Evolutionary conservation across 2,888 invertebrate species (phyloP).

Genomic region (Ypsolopha sequella): DNA sequence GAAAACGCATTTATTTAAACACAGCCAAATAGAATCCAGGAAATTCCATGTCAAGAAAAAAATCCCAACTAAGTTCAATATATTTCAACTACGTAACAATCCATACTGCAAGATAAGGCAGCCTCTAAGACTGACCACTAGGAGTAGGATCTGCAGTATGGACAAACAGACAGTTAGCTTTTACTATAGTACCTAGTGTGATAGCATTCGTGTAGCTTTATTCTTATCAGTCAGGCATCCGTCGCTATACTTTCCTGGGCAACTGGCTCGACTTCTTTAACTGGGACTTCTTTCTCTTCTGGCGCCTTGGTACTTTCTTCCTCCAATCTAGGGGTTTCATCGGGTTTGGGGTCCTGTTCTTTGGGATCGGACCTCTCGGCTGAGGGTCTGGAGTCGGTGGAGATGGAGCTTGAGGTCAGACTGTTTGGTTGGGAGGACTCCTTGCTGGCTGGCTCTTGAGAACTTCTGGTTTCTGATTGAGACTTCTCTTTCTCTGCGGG

Average conservation of each 20-base stretch:
- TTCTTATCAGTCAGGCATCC: conserved; percentile 52
- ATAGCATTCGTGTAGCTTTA: conserved; percentile 31
- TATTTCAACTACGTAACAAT: no score
- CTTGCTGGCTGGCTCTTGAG: conserved; percentile 51
- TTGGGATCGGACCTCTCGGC: conserved; percentile 16
- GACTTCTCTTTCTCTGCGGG: conserved; percentile 51
- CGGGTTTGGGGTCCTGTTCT: conserved; percentile 16
- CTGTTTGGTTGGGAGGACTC: conserved; percentile 57
- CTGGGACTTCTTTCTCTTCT: conserved; percentile 21
- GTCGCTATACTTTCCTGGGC: conserved; percentile 10
- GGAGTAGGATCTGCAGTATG: neutral
- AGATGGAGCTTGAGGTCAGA: conserved; percentile 52
- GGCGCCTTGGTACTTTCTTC: neutral
- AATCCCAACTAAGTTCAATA: no score
- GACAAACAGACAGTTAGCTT: neutral
- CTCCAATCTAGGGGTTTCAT: neutral
- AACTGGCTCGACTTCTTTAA: neutral
- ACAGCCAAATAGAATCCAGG: no score
- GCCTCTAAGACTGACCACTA: no score
- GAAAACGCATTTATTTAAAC: no score
- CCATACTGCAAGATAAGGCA: no score
- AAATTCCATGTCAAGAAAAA: no score
- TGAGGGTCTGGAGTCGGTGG: conserved; percentile 52
- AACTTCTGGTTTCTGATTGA: conserved; percentile 29
- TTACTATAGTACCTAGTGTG: conserved; percentile 29